A percentile compares a stretch with the other conserved stretches of the same genome.
These are phyloP conservation scores for Tupiocoris notatus DNA, from an alignment of 2,888 invertebrate species.

Conservation along the genomic window DNA sequence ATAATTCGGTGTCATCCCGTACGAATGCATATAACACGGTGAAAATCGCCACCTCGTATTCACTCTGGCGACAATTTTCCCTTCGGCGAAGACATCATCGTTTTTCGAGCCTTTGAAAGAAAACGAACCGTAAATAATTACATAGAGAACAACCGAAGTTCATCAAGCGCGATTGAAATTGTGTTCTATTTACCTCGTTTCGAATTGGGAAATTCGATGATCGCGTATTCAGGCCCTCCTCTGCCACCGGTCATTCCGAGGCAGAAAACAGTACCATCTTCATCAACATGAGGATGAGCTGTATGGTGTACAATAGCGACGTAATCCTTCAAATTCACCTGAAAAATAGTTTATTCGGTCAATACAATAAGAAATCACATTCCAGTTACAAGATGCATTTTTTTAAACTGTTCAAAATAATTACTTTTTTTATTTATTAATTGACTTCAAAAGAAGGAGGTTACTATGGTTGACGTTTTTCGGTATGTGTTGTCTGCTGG, in stretches of 20 bases:
- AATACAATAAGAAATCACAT: too few species aligned
- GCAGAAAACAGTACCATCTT: slow-evolving; percentile 75
- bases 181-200: slow-evolving; percentile 47
- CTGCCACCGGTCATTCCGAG: slow-evolving; percentile 70
- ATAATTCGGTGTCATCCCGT: slow-evolving; percentile 83
- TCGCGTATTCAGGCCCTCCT: slow-evolving; percentile 66
- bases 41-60: slow-evolving; percentile 75
- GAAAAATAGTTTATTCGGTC: too few species aligned
- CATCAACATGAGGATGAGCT: slow-evolving; percentile 81
- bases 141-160: neutral
- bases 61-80: slow-evolving; percentile 67
- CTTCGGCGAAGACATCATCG: slow-evolving; percentile 53
- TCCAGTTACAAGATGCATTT: too few species aligned
- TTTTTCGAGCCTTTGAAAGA: neutral
- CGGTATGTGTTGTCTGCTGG: too few species aligned
- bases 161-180: neutral
- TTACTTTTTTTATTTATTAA: too few species aligned
- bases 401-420: too few species aligned
- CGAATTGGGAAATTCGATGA: slow-evolving; percentile 62
- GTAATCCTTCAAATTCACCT: slow-evolving; percentile 63
- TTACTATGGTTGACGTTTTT: too few species aligned
- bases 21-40: slow-evolving; percentile 91
- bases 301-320: slow-evolving; percentile 74
- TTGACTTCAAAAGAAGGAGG: too few species aligned
- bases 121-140: neutral